Conservation (phyloP, 2,113 vertebrate species). For the Uropsilus gracilis region DNA sequence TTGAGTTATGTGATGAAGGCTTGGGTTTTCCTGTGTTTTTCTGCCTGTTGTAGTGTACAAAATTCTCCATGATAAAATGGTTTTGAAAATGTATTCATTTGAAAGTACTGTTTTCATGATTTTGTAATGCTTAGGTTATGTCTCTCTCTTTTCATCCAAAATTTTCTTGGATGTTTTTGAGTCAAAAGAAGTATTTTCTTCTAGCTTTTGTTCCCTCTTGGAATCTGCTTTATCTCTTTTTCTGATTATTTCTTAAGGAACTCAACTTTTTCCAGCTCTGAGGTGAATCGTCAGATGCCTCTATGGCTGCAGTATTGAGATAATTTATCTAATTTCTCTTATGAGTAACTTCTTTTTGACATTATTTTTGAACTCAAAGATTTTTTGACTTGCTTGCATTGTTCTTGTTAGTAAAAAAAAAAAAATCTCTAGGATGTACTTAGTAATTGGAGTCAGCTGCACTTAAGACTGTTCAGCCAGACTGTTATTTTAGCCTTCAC, state of each 20-base stretch:
- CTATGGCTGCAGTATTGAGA: constrained; percentile 75
- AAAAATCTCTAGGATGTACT: constrained; percentile 91
- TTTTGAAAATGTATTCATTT: constrained; percentile 24
- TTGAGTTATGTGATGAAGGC: not conserved
- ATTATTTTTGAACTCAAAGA: constrained; percentile 88
- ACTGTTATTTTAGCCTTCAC: constrained; percentile 95
- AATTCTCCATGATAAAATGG: constrained; percentile 15
- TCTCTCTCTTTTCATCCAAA: constrained; percentile 14
- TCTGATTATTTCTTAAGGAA: constrained; percentile 65
- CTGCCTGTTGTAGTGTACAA: constrained; percentile 19
- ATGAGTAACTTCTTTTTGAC: constrained; percentile 89
- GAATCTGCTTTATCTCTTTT: constrained; percentile 8
- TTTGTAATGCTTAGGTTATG: constrained; percentile 38
- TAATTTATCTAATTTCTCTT: constrained; percentile 87
- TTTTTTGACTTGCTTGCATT: constrained; percentile 85
- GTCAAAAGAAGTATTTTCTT: constrained; percentile 25
- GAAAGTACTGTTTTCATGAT: constrained; percentile 26
- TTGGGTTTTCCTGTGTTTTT: not conserved
- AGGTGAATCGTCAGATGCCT: constrained; percentile 58
- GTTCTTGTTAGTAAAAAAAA: constrained; percentile 90
- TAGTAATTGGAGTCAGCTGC: constrained; percentile 95
- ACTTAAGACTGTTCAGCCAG: constrained; percentile 87
- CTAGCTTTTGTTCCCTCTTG: not conserved
- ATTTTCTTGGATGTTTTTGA: constrained; percentile 40
- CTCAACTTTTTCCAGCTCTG: constrained; percentile 20